phyloP scores from a whole-genome alignment of 2,888 invertebrate species.

The Amphipoea oculea region DNA sequence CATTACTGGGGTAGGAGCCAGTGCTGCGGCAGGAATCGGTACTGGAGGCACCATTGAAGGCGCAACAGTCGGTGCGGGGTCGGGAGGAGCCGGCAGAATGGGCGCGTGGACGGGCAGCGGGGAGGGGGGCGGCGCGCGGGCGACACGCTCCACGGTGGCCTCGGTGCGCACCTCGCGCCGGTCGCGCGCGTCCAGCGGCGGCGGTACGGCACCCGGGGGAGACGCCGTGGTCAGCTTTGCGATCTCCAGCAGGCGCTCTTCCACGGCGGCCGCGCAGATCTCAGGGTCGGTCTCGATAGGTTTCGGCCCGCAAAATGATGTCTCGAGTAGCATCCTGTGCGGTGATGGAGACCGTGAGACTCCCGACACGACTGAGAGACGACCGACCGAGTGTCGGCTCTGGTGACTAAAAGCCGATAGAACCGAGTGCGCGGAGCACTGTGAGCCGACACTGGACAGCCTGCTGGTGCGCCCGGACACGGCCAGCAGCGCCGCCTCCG shows the following conservation, averaged over 20 bases:
- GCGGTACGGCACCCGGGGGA: constrained; percentile 47
- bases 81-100: neutral
- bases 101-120: constrained; percentile 57
- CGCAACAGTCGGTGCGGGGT: neutral
- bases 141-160: constrained; percentile 78
- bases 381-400: constrained; percentile 77
- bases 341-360: constrained; percentile 95
- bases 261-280: constrained; percentile 86
- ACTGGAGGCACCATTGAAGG: constrained; percentile 15
- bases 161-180: constrained; percentile 83
- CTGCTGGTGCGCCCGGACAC: constrained; percentile 95
- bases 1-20: constrained; percentile 52
- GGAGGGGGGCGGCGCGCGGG: constrained; percentile 50
- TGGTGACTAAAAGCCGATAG: constrained; percentile 76
- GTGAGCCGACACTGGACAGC: constrained; percentile 93
- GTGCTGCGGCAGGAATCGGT: constrained; percentile 17
- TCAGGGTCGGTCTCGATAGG: constrained; percentile 91
- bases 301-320: constrained; percentile 97
- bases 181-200: constrained; percentile 78
- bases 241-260: constrained; percentile 85
- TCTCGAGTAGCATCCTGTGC: constrained; percentile 97
- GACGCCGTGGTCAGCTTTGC: constrained; percentile 73
- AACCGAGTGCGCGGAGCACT: constrained; percentile 92
- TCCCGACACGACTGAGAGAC: constrained; percentile 87
- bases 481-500: constrained; percentile 94